Evolutionary conservation across 2,888 invertebrate genomes (phyloP).

Genomic region (Nomada ferruginata): DNA sequence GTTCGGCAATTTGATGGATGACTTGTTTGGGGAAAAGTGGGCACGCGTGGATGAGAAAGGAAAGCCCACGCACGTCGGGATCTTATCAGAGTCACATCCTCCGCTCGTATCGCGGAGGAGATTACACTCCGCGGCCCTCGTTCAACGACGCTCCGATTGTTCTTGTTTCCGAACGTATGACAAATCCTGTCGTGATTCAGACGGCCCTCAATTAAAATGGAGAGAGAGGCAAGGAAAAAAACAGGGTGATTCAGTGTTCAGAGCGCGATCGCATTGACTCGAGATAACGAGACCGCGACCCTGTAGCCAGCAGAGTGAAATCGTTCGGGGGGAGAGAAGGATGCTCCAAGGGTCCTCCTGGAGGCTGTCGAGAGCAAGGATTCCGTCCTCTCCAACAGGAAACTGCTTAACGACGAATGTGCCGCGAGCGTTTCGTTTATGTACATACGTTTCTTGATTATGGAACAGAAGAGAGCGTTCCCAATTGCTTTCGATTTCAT

Average conservation of each 20-base stretch:
- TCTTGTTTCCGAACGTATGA: constrained; percentile 14
- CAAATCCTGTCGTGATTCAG: constrained; percentile 58
- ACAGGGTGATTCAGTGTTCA: constrained; percentile 54
- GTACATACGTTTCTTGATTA: background rate
- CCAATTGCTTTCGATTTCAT: background rate
- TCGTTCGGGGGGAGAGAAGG: constrained; percentile 13
- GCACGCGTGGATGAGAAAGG: background rate
- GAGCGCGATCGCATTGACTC: constrained; percentile 35
- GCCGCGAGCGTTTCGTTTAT: constrained; percentile 26
- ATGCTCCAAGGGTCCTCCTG: constrained; percentile 29
- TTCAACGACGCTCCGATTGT: constrained; percentile 4
- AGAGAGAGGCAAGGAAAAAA: constrained; percentile 7
- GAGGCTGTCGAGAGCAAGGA: constrained; percentile 33
- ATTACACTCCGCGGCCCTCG: constrained; percentile 29
- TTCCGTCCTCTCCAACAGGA: constrained; percentile 34
- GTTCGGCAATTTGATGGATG: background rate
- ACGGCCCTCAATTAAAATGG: constrained; percentile 50
- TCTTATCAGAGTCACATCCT: constrained; percentile 65
- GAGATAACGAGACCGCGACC: constrained; percentile 62
- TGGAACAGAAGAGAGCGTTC: background rate
- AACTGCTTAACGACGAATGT: constrained; percentile 40
- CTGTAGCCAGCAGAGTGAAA: constrained; percentile 1
- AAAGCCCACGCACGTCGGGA: constrained; percentile 42
- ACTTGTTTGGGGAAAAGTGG: background rate
- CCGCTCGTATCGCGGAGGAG: constrained; percentile 50